Base-by-base conservation (phyloP, 2,113 vertebrate genomes). In the Bubo blakistoni region DNA sequence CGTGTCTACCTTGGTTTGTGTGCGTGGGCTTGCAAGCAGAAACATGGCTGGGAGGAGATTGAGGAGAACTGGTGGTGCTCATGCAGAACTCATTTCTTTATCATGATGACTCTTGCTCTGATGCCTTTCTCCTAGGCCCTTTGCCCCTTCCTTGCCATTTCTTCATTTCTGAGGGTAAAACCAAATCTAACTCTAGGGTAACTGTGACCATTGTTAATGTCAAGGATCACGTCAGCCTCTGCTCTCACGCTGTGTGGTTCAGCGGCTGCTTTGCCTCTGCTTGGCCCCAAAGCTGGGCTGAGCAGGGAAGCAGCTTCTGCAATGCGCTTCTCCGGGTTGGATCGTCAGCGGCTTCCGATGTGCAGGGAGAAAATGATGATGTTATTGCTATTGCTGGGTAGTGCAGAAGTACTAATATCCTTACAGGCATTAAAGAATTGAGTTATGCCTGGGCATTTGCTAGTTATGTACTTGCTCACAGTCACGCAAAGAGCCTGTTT, bases 341-440 rank as follows among this genome's bases (percentile, higher is more conserved):
- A 34, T 46, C 70, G 36, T 21, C 29, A 27, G 8, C 30, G 49
- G 49, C 4, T 87, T 46, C 36, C 1, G 1, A 87, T 9, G 57
- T 4, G 6, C 66, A 76, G 47, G 42, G 67, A 59, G 89, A 76
- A 94, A 86, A 88, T 36, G 8, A 63, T 51, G 54, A 79, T 66
- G 36, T 42, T 74, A 54, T n/a, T 94, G 88, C 69, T 77, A 6
- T 32, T 47, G 47, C 54, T 92, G 36, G 62, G 16, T 51, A 46
- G 51, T 52, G 58, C 73, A 89, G 70, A 51, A 85, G n/a, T 52
- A 65, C 15, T 25, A 80, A 54, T 42, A 84, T 80, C 73, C 91
- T 89, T 52, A 34, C 27, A 89, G 65, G 54, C 47, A 85, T 76
- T 91, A 79, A 89, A 91, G 85, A 89, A 89, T 36, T 85, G 84